Conservation (phyloP, 2,888 invertebrate species). For the Chirona hameri region DNA sequence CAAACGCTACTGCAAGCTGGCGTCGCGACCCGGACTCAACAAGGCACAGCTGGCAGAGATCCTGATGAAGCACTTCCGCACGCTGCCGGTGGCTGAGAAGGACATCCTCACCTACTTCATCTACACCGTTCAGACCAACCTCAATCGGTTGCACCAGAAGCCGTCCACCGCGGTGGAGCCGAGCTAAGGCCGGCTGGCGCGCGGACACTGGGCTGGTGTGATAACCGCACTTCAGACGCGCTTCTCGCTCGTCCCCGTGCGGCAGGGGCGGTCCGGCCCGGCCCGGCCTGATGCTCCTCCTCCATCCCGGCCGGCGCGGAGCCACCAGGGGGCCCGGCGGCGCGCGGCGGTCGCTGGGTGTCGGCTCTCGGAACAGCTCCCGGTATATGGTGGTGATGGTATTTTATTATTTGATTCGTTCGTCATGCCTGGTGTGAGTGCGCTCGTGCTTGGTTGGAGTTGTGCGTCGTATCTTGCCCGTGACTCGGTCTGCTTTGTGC, state of each 20-base stretch:
- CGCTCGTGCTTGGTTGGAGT: no score
- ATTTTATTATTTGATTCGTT: no score
- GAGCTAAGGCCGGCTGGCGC: not conserved
- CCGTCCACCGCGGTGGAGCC: not conserved
- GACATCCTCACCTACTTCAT: constrained; percentile 92
- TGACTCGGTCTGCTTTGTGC: no score
- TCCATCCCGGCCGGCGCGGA: no score
- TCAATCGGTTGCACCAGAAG: constrained; percentile 73
- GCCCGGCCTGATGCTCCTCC: no score
- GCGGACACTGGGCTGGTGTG: no score
- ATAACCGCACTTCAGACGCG: no score
- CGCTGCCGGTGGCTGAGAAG: constrained; percentile 90
- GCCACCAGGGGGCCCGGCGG: no score
- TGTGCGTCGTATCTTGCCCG: no score
- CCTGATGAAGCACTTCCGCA: constrained; percentile 90
- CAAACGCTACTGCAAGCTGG: constrained; percentile 88
- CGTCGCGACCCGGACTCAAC: constrained; percentile 84
- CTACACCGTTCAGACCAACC: constrained; percentile 91
- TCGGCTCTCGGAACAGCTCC: not conserved
- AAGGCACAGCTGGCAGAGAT: constrained; percentile 95
- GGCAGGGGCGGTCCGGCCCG: no score
- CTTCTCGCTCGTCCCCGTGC: no score
- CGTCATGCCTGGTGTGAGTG: no score
- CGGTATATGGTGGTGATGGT: not conserved
- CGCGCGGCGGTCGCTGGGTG: not conserved